These are phyloP conservation scores for Buathra laborator DNA, from an alignment of 2,888 invertebrate genomes.

Conservation along the genomic window DNA sequence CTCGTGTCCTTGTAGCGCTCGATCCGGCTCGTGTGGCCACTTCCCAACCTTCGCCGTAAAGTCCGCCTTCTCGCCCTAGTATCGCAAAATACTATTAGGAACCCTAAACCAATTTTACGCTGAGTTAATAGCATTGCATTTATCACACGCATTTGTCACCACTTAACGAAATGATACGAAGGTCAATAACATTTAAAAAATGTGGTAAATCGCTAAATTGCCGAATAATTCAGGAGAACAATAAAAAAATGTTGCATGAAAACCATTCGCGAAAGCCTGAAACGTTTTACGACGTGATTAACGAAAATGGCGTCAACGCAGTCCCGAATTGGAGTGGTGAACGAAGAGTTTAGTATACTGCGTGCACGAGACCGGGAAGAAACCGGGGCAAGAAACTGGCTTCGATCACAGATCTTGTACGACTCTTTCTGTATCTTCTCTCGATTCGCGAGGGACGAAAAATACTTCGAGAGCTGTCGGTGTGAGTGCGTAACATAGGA, in stretches of 20 bases:
- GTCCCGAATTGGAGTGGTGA: neutral
- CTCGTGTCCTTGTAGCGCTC: too few species aligned
- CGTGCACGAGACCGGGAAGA: slow-evolving; percentile 7
- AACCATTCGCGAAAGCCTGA: neutral
- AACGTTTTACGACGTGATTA: neutral
- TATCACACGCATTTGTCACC: too few species aligned
- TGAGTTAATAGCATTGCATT: too few species aligned
- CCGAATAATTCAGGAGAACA: neutral
- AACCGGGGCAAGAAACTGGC: slow-evolving; percentile 23
- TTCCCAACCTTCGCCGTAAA: too few species aligned
- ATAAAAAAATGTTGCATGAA: neutral
- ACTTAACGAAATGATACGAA: neutral
- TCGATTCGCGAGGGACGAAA: slow-evolving; percentile 14
- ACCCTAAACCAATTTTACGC: too few species aligned
- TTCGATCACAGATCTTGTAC: neutral
- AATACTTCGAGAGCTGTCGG: slow-evolving; percentile 14
- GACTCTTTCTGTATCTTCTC: slow-evolving; percentile 9
- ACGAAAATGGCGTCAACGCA: neutral
- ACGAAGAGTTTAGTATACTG: neutral
- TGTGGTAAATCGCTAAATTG: neutral
- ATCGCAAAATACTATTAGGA: too few species aligned
- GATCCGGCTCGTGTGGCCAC: too few species aligned
- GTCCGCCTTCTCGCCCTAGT: too few species aligned
- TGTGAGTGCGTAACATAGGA: slow-evolving; percentile 8
- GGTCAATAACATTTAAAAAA: neutral